phyloP scores from a whole-genome alignment of 2,797 vertebrate species.

The Sylvilagus floridanus region DNA sequence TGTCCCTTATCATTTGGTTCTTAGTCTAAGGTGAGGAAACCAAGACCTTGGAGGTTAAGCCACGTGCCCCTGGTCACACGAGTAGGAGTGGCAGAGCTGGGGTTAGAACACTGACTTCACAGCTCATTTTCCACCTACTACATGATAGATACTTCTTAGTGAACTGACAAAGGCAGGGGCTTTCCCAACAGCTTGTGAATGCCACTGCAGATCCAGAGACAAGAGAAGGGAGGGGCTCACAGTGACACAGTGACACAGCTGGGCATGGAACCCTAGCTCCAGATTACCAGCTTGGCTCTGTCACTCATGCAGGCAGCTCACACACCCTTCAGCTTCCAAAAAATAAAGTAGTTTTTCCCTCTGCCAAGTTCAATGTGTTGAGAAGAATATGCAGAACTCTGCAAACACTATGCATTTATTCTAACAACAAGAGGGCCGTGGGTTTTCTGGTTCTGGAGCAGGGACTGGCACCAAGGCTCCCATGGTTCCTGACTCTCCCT shows the following conservation, averaged over 20 bases:
- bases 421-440: neutral
- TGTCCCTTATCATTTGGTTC: neutral
- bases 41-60: neutral
- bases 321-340: neutral
- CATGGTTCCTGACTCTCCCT: too few relatives aligned
- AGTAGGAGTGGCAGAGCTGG: too few relatives aligned
- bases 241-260: neutral
- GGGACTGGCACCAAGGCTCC: neutral
- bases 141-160: fast-evolving
- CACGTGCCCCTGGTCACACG: neutral
- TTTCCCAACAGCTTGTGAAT: neutral
- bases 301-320: neutral
- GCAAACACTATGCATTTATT: neutral
- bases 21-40: neutral
- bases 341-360: neutral
- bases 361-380: neutral
- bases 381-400: neutral
- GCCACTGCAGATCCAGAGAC: neutral
- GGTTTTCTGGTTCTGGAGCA: neutral
- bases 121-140: neutral
- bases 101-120: neutral
- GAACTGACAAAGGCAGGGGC: neutral
- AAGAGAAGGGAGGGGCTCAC: neutral
- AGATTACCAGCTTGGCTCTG: neutral
- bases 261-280: neutral